These are phyloP conservation scores for Helleia helle DNA, from an alignment of 2,888 invertebrate species.

Conservation along the genomic window DNA sequence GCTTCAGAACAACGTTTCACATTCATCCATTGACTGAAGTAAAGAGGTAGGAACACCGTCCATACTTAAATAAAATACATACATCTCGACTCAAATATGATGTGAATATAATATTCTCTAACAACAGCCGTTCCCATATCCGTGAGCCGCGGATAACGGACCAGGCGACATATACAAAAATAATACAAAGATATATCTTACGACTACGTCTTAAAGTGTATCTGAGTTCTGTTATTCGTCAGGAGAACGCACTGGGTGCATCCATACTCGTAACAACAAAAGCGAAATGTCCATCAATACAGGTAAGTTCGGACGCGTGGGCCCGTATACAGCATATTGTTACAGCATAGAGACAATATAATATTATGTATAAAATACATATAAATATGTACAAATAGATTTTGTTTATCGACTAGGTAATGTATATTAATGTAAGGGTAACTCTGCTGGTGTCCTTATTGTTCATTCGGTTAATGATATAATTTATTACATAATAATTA, in stretches of 20 bases:
- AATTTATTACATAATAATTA: too few species aligned
- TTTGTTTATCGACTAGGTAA: constrained; percentile 3
- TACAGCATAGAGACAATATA: background rate
- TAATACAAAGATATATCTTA: constrained; percentile 31
- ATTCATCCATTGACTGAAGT: constrained; percentile 21
- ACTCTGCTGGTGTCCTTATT: too few species aligned
- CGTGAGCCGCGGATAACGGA: constrained; percentile 42
- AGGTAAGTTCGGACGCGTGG: background rate
- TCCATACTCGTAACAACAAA: constrained; percentile 14
- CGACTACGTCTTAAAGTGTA: constrained; percentile 13
- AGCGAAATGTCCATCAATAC: constrained; percentile 4
- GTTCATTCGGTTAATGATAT: too few species aligned
- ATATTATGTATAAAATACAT: constrained; percentile 10
- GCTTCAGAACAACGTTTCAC: constrained; percentile 12
- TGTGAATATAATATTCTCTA: constrained; percentile 26
- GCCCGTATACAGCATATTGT: background rate
- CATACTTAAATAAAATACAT: constrained; percentile 18
- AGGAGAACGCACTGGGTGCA: constrained; percentile 8
- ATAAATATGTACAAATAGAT: constrained; percentile 12
- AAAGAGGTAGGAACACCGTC: constrained; percentile 21
- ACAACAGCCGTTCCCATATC: constrained; percentile 30
- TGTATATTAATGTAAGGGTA: background rate
- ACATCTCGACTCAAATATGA: constrained; percentile 18
- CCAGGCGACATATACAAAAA: constrained; percentile 39
- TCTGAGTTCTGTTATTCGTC: constrained; percentile 10